Percentiles rank a stretch among this genome's conserved stretches.
Conservation (phyloP, 2,888 invertebrate species). For the Chironomus riparius region DNA sequence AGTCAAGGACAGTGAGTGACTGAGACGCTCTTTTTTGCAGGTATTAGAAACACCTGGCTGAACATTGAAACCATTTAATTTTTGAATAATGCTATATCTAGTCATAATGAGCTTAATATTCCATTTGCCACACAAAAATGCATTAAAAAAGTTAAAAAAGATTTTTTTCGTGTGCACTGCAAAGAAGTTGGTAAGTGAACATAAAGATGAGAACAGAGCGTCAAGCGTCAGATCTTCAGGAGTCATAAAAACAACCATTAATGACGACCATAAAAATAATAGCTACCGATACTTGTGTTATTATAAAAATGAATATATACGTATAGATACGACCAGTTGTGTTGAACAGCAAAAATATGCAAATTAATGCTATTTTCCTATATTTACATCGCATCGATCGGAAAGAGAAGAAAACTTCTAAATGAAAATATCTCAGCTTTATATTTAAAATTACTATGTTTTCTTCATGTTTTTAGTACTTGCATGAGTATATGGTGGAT, state of each 20-base stretch:
- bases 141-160: too few species aligned
- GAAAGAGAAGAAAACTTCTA: background rate
- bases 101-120: too few species aligned
- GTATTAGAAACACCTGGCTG: too few species aligned
- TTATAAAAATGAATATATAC: background rate
- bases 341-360: background rate
- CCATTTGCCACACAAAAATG: too few species aligned
- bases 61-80: too few species aligned
- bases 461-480: background rate
- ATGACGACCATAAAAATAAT: background rate
- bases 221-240: background rate
- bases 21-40: too few species aligned
- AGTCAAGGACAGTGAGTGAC: too few species aligned
- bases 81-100: too few species aligned
- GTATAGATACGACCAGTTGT: background rate
- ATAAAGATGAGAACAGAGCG: background rate
- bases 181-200: background rate
- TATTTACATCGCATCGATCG: background rate
- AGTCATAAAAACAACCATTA: constrained; percentile 6
- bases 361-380: background rate
- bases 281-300: constrained; percentile 3
- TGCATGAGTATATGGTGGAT: background rate
- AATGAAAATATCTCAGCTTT: background rate
- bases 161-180: background rate
- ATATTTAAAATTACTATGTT: background rate